Evolutionary conservation across 1,140 invertebrate species (phyloP).

Genomic region (Dryas iulia): DNA sequence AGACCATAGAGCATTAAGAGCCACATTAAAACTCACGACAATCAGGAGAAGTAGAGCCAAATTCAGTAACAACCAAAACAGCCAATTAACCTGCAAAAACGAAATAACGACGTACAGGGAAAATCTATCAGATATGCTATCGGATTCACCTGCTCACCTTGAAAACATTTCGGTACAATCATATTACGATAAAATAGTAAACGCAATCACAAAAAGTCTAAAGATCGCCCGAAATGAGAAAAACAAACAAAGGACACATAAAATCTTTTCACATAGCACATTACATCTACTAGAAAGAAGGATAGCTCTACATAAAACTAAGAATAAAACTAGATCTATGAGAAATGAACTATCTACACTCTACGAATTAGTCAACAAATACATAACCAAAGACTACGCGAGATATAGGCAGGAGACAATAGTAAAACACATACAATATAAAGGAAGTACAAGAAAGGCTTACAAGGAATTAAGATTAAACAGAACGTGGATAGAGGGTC

Average conservation of each 20-base stretch:
- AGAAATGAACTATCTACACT: constrained; percentile 29
- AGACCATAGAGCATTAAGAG: constrained; percentile 25
- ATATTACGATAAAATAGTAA: constrained; percentile 26
- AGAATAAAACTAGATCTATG: constrained; percentile 23
- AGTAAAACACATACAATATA: constrained; percentile 15
- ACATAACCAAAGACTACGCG: constrained; percentile 30
- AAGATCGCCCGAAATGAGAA: not conserved
- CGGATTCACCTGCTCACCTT: not conserved
- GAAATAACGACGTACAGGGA: constrained; percentile 19
- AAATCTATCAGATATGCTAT: not conserved
- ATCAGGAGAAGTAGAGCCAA: not conserved
- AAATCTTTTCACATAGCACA: constrained; percentile 12
- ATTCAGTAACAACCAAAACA: not conserved
- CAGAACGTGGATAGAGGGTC: constrained; percentile 29
- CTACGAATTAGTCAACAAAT: constrained; percentile 31
- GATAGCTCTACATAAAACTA: constrained; percentile 17
- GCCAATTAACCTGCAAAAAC: constrained; percentile 6
- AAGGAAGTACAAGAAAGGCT: constrained; percentile 30
- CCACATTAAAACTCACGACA: not conserved
- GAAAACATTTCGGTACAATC: constrained; percentile 19
- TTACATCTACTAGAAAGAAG: constrained; percentile 22
- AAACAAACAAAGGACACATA: constrained; percentile 12
- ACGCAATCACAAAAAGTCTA: constrained; percentile 25
- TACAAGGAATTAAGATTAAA: too few species aligned
- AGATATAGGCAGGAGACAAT: constrained; percentile 14